These are phyloP conservation scores for Corythaixoides concolor DNA, from an alignment of 2,113 vertebrate species.

Conservation along the genomic window DNA sequence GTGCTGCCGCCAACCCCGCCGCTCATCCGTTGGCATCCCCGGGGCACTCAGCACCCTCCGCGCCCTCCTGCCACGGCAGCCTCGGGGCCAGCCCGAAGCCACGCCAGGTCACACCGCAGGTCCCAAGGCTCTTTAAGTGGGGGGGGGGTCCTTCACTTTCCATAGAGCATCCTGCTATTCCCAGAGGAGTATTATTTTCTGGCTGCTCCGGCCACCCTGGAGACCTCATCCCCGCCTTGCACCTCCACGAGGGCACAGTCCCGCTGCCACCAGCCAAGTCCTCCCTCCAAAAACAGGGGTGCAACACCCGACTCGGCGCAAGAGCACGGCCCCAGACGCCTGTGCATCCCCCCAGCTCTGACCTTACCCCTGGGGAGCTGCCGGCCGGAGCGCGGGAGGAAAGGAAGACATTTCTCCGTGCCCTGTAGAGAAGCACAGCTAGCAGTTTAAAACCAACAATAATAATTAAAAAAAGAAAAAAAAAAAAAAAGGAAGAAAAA, in stretches of 20 bases:
- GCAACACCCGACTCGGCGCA: background rate
- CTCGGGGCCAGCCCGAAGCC: constrained; percentile 28
- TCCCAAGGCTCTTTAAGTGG: accelerated
- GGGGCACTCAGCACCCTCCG: accelerated
- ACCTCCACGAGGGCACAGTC: background rate
- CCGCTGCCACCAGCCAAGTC: background rate
- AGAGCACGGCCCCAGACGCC: background rate
- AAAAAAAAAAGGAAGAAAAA: too few species aligned
- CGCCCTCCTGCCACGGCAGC: background rate
- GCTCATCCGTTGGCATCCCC: accelerated
- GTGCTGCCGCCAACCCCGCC: background rate
- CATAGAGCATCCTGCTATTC: background rate
- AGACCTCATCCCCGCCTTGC: background rate
- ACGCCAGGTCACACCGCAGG: accelerated
- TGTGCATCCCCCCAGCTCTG: background rate
- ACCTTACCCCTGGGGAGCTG: background rate
- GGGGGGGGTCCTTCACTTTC: background rate
- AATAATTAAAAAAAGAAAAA: background rate
- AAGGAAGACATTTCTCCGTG: constrained; percentile 31
- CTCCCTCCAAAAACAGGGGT: background rate
- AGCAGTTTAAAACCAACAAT: constrained; percentile 2
- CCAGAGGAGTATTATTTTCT: background rate
- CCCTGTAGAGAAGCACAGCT: constrained; percentile 36
- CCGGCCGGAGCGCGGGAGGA: background rate
- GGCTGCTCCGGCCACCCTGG: background rate